Evolutionary conservation across 1,140 invertebrate species (phyloP).

Genomic region (Trichonephila inaurata): DNA sequence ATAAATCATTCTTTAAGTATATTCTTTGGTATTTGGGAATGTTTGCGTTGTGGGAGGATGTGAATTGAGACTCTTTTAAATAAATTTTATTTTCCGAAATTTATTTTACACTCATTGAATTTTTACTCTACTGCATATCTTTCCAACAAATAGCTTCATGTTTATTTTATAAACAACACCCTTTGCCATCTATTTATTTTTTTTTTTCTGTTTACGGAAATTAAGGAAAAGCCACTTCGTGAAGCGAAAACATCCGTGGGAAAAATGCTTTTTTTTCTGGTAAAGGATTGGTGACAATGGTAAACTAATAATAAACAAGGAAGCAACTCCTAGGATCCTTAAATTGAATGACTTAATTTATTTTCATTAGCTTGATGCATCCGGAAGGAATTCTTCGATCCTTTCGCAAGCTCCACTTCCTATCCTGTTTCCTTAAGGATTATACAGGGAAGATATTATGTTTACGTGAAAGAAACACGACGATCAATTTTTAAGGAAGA

Average conservation of each 20-base stretch:
- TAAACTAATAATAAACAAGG: not conserved
- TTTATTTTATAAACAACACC: not conserved
- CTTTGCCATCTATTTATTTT: not conserved
- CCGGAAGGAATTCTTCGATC: not conserved
- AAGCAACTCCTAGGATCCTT: not conserved
- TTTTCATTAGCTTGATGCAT: not conserved
- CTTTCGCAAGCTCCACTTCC: not conserved
- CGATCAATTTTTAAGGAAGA: not conserved
- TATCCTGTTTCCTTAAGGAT: not conserved
- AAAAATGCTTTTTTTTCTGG: not conserved
- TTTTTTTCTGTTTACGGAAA: not conserved
- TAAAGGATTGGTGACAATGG: not conserved
- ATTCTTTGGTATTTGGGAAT: too few species aligned
- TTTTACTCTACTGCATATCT: not conserved
- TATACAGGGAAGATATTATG: not conserved
- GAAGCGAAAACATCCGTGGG: not conserved
- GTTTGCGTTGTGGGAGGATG: too few species aligned
- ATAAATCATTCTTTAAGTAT: too few species aligned
- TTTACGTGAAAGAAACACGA: not conserved
- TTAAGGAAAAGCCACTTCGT: not conserved
- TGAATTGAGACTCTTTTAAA: too few species aligned
- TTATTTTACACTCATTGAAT: not conserved
- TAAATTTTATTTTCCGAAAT: too few species aligned
- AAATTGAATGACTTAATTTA: not conserved
- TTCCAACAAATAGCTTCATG: not conserved